These are phyloP conservation scores for Pleuronectes platessa DNA, from an alignment of 2,113 vertebrate species.

Conservation along the genomic window DNA sequence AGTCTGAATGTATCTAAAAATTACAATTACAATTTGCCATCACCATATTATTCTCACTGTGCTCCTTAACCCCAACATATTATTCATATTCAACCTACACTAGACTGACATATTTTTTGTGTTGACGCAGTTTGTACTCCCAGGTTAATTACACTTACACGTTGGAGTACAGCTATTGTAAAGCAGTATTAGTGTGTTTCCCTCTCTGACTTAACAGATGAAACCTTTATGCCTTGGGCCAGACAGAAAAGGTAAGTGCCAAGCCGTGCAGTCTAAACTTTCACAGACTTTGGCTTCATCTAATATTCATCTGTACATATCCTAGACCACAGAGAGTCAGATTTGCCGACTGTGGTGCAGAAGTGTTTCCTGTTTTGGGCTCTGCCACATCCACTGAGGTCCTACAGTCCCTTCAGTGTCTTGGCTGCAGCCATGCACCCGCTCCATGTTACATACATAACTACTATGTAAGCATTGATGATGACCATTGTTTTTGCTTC, in stretches of 20 bases:
- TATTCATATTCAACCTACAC: not conserved
- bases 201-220: slow-evolving; percentile 59
- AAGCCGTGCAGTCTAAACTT: slow-evolving; percentile 66
- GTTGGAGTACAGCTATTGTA: slow-evolving; percentile 28
- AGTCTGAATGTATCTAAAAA: not conserved
- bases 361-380: slow-evolving; percentile 80
- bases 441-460: slow-evolving; percentile 29
- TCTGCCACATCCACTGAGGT: slow-evolving; percentile 76
- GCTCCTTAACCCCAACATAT: not conserved
- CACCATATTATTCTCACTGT: no score
- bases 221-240: slow-evolving; percentile 58
- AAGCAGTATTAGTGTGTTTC: slow-evolving; percentile 30
- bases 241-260: slow-evolving; percentile 58
- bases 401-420: slow-evolving; percentile 47
- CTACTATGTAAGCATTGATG: slow-evolving; percentile 3
- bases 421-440: slow-evolving; percentile 37
- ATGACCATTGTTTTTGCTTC: slow-evolving; percentile 1
- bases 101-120: slow-evolving; percentile 8
- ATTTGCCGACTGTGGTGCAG: slow-evolving; percentile 75
- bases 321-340: slow-evolving; percentile 74
- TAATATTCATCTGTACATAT: slow-evolving; percentile 69
- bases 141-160: slow-evolving; percentile 18
- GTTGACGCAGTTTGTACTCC: not conserved
- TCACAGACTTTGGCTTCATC: slow-evolving; percentile 71
- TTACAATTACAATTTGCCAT: not conserved